A percentile compares a stretch with the other conserved stretches of the same genome.
Evolutionary conservation across 2,113 vertebrate genomes (phyloP).

Genomic region (Entelurus aequoreus): DNA sequence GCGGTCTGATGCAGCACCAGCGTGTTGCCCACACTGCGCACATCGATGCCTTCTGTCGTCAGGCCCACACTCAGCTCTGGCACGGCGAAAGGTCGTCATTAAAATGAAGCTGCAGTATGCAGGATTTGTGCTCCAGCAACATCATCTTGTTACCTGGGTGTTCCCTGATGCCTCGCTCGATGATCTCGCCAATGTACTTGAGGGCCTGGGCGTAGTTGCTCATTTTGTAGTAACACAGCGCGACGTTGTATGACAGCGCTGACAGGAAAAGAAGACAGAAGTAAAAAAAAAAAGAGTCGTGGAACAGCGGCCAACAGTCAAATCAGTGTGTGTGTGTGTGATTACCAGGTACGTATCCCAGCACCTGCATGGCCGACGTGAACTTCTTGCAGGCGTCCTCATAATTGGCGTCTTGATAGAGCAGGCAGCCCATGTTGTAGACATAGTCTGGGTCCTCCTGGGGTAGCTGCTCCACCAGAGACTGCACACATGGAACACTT

Average conservation of each 20-base stretch:
- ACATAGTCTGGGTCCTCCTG: slow-evolving; percentile 78
- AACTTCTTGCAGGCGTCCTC: slow-evolving; percentile 89
- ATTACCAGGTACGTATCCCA: slow-evolving; percentile 81
- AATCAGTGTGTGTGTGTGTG: neutral
- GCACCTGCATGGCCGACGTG: slow-evolving; percentile 78
- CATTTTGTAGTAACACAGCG: slow-evolving; percentile 82
- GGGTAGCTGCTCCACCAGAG: slow-evolving; percentile 84
- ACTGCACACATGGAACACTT: slow-evolving; percentile 50
- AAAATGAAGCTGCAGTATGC: no score
- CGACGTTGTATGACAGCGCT: slow-evolving; percentile 90
- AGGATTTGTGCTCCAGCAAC: neutral
- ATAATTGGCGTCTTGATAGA: slow-evolving; percentile 85
- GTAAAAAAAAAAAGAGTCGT: neutral
- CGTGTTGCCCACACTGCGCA: slow-evolving; percentile 92
- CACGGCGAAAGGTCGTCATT: neutral
- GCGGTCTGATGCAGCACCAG: slow-evolving; percentile 87
- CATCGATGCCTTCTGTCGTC: slow-evolving; percentile 87
- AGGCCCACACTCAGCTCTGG: slow-evolving; percentile 87
- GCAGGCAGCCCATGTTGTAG: slow-evolving; percentile 86
- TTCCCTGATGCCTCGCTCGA: slow-evolving; percentile 83
- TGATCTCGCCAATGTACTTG: slow-evolving; percentile 84
- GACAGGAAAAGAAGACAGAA: neutral
- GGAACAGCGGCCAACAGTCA: no score
- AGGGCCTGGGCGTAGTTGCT: slow-evolving; percentile 81
- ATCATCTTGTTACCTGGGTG: slow-evolving; percentile 74